Evolutionary conservation across 64 coral and sea anemone genomes (phyloP).

Genomic region (Actinia tenebrosa): DNA sequence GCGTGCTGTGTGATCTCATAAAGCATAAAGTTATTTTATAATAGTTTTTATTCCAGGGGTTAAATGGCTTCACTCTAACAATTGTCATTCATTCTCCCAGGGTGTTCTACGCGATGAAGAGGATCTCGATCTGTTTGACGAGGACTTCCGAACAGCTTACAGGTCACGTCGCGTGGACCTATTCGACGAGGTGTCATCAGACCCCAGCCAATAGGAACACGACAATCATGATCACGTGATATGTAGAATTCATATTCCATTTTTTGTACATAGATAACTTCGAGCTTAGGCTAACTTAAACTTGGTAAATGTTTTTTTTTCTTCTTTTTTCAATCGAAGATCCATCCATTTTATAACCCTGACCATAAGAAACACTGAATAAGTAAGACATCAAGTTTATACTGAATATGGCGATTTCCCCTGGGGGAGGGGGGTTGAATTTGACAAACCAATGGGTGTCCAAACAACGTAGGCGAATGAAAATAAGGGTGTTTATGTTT

Average conservation of each 20-base stretch:
- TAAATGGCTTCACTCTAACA: too few relatives aligned
- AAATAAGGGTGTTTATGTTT: background rate
- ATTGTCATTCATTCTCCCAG: conserved; percentile 29
- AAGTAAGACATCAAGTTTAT: background rate
- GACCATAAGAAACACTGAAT: background rate
- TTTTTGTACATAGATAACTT: background rate
- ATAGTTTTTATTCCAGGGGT: too few relatives aligned
- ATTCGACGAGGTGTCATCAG: conserved; percentile 68
- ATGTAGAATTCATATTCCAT: background rate
- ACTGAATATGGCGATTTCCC: background rate
- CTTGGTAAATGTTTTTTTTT: background rate
- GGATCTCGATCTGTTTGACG: conserved; percentile 92
- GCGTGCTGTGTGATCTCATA: too few relatives aligned
- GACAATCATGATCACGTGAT: background rate
- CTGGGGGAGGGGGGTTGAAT: background rate
- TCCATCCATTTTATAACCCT: background rate
- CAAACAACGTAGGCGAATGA: background rate
- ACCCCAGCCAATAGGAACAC: conserved; percentile 15
- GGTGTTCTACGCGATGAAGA: conserved; percentile 80
- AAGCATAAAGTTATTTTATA: too few relatives aligned
- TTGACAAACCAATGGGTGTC: background rate
- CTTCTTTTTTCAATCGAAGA: background rate
- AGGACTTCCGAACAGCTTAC: conserved; percentile 84
- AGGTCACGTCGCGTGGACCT: conserved; percentile 52
- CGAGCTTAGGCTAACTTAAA: background rate